These are phyloP conservation scores for Zeugodacus cucurbitae DNA, from an alignment of 1,140 invertebrate species.

Conservation along the genomic window DNA sequence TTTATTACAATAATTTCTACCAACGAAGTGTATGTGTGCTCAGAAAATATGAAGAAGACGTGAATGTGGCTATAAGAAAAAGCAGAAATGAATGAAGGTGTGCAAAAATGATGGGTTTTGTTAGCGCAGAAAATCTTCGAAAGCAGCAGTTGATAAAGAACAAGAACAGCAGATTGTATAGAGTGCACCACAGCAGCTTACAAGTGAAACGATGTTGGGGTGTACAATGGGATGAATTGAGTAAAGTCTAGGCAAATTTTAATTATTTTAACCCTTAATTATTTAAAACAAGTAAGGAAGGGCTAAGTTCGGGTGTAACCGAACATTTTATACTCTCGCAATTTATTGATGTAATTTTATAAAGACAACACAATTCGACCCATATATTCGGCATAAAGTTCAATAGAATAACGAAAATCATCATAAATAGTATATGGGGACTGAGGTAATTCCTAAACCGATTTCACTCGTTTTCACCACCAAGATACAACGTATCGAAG, in stretches of 20 bases:
- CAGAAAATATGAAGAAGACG: background rate
- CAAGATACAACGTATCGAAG: no score
- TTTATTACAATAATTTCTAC: constrained; percentile 37
- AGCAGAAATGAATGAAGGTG: background rate
- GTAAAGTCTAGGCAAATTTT: background rate
- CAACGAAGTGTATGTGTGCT: background rate
- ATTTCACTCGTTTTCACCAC: no score
- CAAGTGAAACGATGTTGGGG: background rate
- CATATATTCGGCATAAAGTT: no score
- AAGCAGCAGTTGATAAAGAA: background rate
- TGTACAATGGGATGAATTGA: background rate
- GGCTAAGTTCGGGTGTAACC: no score
- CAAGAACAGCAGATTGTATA: background rate
- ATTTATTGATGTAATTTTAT: no score
- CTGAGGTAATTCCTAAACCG: no score
- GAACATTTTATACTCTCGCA: no score
- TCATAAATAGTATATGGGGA: no score
- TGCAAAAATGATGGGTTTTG: background rate
- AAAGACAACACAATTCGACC: no score
- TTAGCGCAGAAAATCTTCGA: background rate
- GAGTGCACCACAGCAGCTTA: background rate
- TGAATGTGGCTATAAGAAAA: background rate
- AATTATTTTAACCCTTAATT: no score
- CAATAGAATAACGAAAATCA: no score
- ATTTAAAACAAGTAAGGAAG: no score